Conservation (phyloP, 1,140 invertebrate species). For the Lysiphlebus fabarum region DNA sequence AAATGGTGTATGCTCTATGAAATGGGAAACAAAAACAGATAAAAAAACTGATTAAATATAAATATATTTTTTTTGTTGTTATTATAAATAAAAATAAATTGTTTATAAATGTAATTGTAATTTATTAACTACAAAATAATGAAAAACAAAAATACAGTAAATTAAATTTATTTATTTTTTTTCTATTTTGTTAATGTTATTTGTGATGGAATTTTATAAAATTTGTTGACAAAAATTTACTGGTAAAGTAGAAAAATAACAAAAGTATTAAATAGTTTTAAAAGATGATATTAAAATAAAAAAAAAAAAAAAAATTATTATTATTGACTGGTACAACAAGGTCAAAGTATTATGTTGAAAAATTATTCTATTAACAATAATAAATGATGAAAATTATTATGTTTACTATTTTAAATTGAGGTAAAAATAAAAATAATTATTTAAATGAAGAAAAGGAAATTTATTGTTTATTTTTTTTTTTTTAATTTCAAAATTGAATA, state of each 20-base stretch:
- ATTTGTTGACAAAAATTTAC: too few relatives aligned
- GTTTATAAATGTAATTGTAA: conserved; percentile 11
- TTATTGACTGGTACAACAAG: too few relatives aligned
- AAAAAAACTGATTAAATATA: conserved; percentile 20
- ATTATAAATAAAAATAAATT: conserved; percentile 7
- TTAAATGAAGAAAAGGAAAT: background rate
- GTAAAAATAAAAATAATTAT: background rate
- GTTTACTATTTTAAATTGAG: too few relatives aligned
- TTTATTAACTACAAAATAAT: conserved; percentile 12
- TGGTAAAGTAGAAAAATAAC: too few relatives aligned
- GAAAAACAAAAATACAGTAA: conserved; percentile 19
- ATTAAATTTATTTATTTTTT: conserved; percentile 21
- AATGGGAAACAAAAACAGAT: conserved; percentile 36
- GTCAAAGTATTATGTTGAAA: too few relatives aligned
- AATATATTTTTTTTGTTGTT: conserved; percentile 13
- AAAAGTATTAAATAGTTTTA: too few relatives aligned
- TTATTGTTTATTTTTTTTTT: background rate
- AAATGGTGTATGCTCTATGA: conserved; percentile 45
- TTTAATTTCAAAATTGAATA: conserved; percentile 10
- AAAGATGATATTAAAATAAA: too few relatives aligned
- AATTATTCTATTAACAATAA: too few relatives aligned
- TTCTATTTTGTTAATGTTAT: too few relatives aligned
- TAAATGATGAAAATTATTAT: too few relatives aligned
- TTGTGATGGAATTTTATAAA: too few relatives aligned
- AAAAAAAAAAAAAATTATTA: too few relatives aligned